Base-by-base conservation (phyloP, 2,113 vertebrate genomes). In the Lophotis ruficrista region DNA sequence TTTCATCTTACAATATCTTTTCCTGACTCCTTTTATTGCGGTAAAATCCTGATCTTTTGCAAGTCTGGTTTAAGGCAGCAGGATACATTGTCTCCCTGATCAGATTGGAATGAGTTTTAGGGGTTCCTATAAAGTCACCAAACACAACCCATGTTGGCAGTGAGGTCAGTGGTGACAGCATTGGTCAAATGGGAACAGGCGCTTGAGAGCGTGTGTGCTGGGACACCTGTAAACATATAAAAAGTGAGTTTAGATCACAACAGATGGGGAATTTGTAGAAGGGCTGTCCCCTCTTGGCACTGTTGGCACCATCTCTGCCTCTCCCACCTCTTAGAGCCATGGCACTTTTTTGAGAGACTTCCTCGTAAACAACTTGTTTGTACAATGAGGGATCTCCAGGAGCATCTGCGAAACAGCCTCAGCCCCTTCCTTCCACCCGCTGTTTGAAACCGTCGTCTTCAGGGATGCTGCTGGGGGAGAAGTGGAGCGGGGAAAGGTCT, bases 271-370 rank as follows among this genome's bases (percentile, higher is more conserved):
- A 33, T 50, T 35, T 31, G 18, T 8, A 53, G 62, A 47, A 47
- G 10, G 21, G 14, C 0, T 0, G 0, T 30, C 3, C 9, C 30
- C 35, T 33, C 18, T 43, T 58, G 58, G 60, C 27, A 31, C 8
- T 23, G 58, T 1, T 83, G 81, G 51, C 48, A 90, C 4, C 38
- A 35, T 1, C 51, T 64, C 56, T 66, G 70, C 27, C 27, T 60
- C 75, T 76, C 25, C 47, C 27, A 58, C 14, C 25, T 78, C 50
- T 8, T 27, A 53, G 10, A 73, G 20, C 28, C 17, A 10, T 0
- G 2, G 21, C 30, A 9, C 21, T 58, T 72, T 70, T 53, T 65
- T 8, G 53, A 61, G 75, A 80, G 60, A 57, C 5, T 86, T 88
- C 62, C 53, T 76, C 3, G 0, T 17, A 72, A 88, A 71, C 10